Conservation (phyloP, 2,888 invertebrate genomes). For the Ornithoptera priamus region DNA sequence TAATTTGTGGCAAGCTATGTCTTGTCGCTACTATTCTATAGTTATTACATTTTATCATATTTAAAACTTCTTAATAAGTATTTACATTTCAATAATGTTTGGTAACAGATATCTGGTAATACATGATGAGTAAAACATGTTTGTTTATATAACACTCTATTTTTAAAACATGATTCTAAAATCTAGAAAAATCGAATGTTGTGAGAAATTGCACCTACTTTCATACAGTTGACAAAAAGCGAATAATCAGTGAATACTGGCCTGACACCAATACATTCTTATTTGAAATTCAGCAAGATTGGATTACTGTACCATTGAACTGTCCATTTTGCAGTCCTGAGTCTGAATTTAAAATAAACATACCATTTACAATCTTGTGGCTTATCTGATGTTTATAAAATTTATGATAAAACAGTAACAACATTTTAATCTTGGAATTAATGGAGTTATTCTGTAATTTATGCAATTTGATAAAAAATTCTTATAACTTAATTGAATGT, state of each 20-base stretch:
- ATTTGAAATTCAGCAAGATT: constrained; percentile 25
- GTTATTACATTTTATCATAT: too few relatives aligned
- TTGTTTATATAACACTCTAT: too few relatives aligned
- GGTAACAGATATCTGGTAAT: too few relatives aligned
- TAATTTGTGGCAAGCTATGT: too few relatives aligned
- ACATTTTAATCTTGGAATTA: constrained; percentile 25
- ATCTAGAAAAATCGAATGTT: too few relatives aligned
- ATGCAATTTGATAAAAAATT: constrained; percentile 16
- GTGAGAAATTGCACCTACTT: constrained; percentile 7
- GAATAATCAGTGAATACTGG: constrained; percentile 6
- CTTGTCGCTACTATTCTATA: too few relatives aligned
- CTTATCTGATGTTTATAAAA: constrained; percentile 27
- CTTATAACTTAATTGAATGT: neutral
- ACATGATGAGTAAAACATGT: neutral
- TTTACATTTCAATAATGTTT: too few relatives aligned
- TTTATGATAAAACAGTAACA: constrained; percentile 19
- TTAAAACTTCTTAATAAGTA: too few relatives aligned
- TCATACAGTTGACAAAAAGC: constrained; percentile 8
- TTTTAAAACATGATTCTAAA: too few relatives aligned
- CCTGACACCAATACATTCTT: constrained; percentile 23
- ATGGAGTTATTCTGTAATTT: constrained; percentile 11
- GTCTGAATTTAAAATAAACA: constrained; percentile 24
- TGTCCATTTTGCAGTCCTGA: neutral
- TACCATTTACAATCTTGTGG: neutral
- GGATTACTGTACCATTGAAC: constrained; percentile 9